Base-by-base conservation (phyloP, 2,888 invertebrate species). In the Caenorhabditis parvicauda region DNA sequence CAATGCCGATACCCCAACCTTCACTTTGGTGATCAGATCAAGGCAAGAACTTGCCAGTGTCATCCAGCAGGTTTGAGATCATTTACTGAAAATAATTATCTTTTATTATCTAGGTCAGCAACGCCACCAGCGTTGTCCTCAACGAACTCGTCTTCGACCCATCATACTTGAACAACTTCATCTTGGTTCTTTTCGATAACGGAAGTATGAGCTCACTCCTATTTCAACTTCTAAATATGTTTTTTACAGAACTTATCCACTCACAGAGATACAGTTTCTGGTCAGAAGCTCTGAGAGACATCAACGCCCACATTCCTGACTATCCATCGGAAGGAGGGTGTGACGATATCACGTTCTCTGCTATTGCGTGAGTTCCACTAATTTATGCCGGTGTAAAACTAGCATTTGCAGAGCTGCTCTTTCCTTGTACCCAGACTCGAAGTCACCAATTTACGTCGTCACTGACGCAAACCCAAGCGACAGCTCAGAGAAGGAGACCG, bases 391-490 rank as follows among this genome's bases (percentile, higher is more conserved):
- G 22, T 43, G n/a, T n/a, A 12, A 7, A 45, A 7, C 39, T 48
- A n/a, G 6, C 14, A 6, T 21, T 55, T 65, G 17, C 39, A 71
- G 71, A 25, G 24, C 56, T 42, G 71, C 63, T 29, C 62, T 61
- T 19, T 57, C 58, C 17, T 50, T 48, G 9, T 59, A 61, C 35
- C 69, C 66, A 32, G 62, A 52, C 42, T 61, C 64, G 53, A 66
- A 66, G 37, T 72, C 72, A 17, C 66, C 66, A 3, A 38, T 74
- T 41, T 75, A 75, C 59, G 67, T 75, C 22, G 60, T 75, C 54
- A 70, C 75, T 17, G 75, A 75, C 46, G 72, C 69, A 14, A 53
- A 60, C 25, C 70, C 75, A 9, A 63, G 67, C 42, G 75, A 75
- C 54, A 59, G 56, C 25, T 50, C 45, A 5, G 52, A 56, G 14